Base-by-base conservation (phyloP, 2,888 invertebrate species). In the Coelinius sp. region DNA sequence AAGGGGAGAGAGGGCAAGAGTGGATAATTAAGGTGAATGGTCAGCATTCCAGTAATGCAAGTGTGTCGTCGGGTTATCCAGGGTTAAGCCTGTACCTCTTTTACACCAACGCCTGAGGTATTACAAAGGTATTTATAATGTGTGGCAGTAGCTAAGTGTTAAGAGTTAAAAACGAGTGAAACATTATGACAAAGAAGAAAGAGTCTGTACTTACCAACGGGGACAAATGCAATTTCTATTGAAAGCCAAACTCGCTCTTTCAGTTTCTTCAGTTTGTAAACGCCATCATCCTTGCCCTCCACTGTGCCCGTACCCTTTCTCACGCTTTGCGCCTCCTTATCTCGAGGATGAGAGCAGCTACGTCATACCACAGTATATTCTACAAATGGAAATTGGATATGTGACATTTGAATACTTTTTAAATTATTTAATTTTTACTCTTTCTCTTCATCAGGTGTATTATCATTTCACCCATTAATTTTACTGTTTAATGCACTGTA, bases 41-140 rank as follows among this genome's bases (percentile, higher is more conserved):
- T 70, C 77, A 63, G 67, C 77, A 79, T 80, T 80, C 80, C 79
- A 69, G 67, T 64, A 66, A 75, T 76, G 74, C 80, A 81, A 81
- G 81, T 82, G 77, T 81, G 82, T 81, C 82, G 81, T 73, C 74
- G 68, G 76, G 79, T 80, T 80, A 78, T 78, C 78, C 80, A 81
- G 81, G 80, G 78, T 76, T 78, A 77, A 75, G 73, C 71, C 70
- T 73, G 72, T 52, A 59, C 38, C 17, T 22, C 63, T 41, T 10
- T 24, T 12, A 31, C 63, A n/a, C 46, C 62, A 38, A 31, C 63
- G 17, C 46, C 62, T 27, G 62, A 62, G 20, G 69, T 38, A 24
- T 22, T 56, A 41, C 35, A 56, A 56, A 56, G 49, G 27, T 66
- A 27, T 27, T 56, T 56, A 56, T 56, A 56, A 44, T 56, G 25